Evolutionary conservation across 2,113 vertebrate species (phyloP), one percentile per base, ranked within the genome.

Genomic region (Poeciliopsis prolifica): DNA sequence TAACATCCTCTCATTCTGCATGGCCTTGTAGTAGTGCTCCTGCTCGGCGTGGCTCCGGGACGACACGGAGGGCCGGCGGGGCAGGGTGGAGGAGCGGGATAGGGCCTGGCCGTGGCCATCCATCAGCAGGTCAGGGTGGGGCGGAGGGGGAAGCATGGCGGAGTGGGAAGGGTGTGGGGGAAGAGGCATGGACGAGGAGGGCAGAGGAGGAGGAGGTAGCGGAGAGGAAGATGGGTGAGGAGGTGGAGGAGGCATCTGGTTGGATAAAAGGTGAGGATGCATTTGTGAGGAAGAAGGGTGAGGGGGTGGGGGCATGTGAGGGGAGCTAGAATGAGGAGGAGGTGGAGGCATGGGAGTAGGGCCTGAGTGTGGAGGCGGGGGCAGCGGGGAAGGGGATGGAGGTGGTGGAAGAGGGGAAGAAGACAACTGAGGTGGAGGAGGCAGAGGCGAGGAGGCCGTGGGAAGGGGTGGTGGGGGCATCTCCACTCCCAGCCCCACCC

Each of bases 61-160:
- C 0, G 93, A 91, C 1, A 80, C 68, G 2, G 93, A 91, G 0
- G 91, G 93, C 66, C 96, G 96, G 33, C 95, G 94, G 26, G 96
- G 91, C 67, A 99, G 91, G 0, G 96, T 97, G 13, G 91, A 94
- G 67, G 97, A 95, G 0, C 95, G 94, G 90, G 96, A 96, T 69
- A 94, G 80, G 0, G 91, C 35, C 73, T 92, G 92, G 67, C 74
- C 76, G 75, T 91, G 91, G 72, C 85, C 40, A 26, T 95, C 94
- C 83, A 96, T 88, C 4, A 96, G 94, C 72, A 97, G 80, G 12
- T 95, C 94, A 0, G 95, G 94, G 1, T 96, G 96, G 0, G 95
- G 94, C 0, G 94, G 91, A 2, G 95, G 94, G 0, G 93, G 91
- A 1, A 91, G 91, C 78, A 92, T 83, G 85, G 75, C 48, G 67